Percentiles rank a stretch among this genome's conserved stretches.
These are phyloP conservation scores for Platichthys flesus DNA, from an alignment of 2,113 vertebrate genomes.

Conservation along the genomic window DNA sequence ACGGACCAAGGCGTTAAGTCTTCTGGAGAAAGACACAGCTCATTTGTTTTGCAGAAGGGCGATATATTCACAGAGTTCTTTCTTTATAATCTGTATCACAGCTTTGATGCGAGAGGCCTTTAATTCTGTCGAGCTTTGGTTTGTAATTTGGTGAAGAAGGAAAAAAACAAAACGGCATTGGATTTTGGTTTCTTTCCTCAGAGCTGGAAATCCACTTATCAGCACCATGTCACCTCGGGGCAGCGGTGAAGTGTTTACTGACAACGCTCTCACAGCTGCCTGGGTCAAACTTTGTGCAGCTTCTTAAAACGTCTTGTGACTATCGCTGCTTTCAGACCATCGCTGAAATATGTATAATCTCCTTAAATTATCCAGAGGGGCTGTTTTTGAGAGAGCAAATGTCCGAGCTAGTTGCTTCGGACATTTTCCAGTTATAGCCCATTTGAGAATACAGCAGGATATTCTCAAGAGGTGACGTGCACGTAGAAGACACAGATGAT, in stretches of 20 bases:
- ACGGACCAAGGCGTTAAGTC: constrained; percentile 26
- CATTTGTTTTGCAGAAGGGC: constrained; percentile 26
- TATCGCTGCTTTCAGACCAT: not conserved
- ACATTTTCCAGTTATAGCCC: too few relatives aligned
- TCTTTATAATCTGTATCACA: constrained; percentile 10
- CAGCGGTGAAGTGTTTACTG: constrained; percentile 35
- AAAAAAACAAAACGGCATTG: not conserved
- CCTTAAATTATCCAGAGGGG: not conserved
- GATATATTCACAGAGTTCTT: constrained; percentile 16
- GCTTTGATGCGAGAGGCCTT: constrained; percentile 10
- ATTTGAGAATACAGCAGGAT: too few relatives aligned
- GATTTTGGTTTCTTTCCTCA: constrained; percentile 29
- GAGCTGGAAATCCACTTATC: constrained; percentile 53
- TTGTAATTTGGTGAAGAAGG: constrained; percentile 10
- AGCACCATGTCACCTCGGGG: constrained; percentile 33
- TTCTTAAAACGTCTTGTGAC: too few relatives aligned
- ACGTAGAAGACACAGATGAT: too few relatives aligned
- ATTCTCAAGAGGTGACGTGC: too few relatives aligned
- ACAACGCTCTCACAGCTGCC: constrained; percentile 42
- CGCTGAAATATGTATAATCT: not conserved
- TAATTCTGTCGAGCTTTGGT: constrained; percentile 27
- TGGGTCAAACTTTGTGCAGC: constrained; percentile 6
- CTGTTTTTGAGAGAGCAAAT: too few relatives aligned
- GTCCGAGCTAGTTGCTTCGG: too few relatives aligned
- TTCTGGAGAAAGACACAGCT: constrained; percentile 16